Percentiles rank a stretch among this genome's conserved stretches.
Evolutionary conservation across 2,113 vertebrate genomes (phyloP).

Genomic region (Gallinago jamesoni): DNA sequence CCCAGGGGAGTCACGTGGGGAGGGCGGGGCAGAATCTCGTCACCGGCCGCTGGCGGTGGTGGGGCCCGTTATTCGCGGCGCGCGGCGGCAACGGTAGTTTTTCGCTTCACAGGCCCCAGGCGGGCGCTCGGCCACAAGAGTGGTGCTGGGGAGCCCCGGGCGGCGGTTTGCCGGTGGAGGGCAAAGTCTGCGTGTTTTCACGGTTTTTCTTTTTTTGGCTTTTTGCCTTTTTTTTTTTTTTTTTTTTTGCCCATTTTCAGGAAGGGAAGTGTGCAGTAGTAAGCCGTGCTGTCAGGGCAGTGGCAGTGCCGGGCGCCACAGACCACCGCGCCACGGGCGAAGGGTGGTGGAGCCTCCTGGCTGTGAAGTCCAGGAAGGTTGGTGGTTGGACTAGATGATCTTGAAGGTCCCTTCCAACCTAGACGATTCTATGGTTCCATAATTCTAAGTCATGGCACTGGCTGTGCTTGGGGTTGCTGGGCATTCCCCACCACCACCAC

Average conservation of each 20-base stretch:
- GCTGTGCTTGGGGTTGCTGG: background rate
- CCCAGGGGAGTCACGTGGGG: background rate
- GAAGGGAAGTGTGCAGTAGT: too few species aligned
- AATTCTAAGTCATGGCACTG: too few species aligned
- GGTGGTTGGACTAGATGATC: too few species aligned
- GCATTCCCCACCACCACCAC: accelerated
- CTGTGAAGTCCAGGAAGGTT: too few species aligned
- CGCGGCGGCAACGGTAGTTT: accelerated
- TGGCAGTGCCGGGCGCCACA: background rate
- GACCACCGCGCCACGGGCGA: accelerated
- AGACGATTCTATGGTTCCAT: too few species aligned
- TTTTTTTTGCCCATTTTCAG: too few species aligned
- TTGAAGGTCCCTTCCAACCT: too few species aligned
- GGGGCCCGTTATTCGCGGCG: accelerated
- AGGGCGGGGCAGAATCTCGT: too few species aligned
- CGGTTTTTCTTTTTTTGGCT: too few species aligned
- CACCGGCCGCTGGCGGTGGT: too few species aligned
- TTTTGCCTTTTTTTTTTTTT: too few species aligned
- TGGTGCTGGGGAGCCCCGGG: background rate
- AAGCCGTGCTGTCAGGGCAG: accelerated
- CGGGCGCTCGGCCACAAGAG: accelerated
- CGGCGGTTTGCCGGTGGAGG: accelerated
- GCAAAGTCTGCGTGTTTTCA: too few species aligned
- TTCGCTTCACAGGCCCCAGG: accelerated
- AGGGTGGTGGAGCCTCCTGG: accelerated